Evolutionary conservation across 2,888 invertebrate genomes (phyloP), one percentile per base, ranked within the genome.

Genomic region (Heliconius aoede): DNA sequence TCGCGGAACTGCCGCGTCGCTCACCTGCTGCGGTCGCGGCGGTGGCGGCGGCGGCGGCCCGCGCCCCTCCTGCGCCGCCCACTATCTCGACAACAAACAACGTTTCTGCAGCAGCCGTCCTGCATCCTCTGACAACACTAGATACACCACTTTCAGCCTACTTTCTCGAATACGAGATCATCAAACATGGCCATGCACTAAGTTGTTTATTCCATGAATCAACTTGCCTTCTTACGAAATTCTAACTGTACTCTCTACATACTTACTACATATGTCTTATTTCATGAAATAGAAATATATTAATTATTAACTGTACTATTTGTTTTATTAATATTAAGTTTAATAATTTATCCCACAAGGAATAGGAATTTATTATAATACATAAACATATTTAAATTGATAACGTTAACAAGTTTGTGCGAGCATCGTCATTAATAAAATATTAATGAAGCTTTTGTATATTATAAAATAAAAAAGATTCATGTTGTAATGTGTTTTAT

Each of bases 71-170:
- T 84, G 86, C 84, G 83, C 90, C 90, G 88, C 90, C 90, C 88
- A 89, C 91, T 86, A 85, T 85, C 87, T 87, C 88, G 87, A 88
- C 92, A 91, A 91, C 91, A 91, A 91, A 90, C 91, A 91, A 90
- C 90, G 91, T 88, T 89, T 92, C 89, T 90, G 91, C 91, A 91
- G 91, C 90, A 89, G 89, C 86, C 86, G 91, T 67, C 67, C 89
- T 89, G 90, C 91, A 90, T 89, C 88, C 86, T 86, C 78, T 85
- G 86, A 86, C 88, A 85, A 87, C 85, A 85, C 84, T 85, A 86
- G 83, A 69, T 55, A 85, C 86, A 81, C 82, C 87, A 87, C 91
- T 90, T 89, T 90, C 89, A 90, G 87, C 86, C 89, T 84, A 90
- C 89, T 90, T 91, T 90, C 86, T 82, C 83, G 86, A 62, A 40